These are phyloP conservation scores for Erebia epiphron DNA, from an alignment of 2,888 invertebrate species.

Conservation along the genomic window DNA sequence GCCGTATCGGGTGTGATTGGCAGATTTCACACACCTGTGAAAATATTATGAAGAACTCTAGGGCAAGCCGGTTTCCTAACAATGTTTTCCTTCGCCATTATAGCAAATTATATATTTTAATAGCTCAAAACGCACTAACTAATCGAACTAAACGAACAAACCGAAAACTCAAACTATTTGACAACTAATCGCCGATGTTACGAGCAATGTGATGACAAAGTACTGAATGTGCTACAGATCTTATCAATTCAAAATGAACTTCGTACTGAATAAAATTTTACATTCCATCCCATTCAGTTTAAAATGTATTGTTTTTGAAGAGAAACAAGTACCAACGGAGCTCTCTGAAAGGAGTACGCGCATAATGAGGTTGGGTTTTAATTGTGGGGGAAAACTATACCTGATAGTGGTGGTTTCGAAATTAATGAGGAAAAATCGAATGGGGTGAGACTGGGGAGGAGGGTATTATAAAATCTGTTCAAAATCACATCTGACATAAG, in stretches of 20 bases:
- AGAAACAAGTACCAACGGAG: slow-evolving; percentile 21
- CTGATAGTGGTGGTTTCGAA: slow-evolving; percentile 4
- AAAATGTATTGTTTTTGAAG: slow-evolving; percentile 29
- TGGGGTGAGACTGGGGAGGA: not conserved
- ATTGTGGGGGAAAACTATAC: slow-evolving; percentile 27
- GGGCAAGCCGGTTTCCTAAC: too few species aligned
- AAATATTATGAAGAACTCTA: too few species aligned
- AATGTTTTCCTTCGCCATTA: too few species aligned
- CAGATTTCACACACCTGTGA: too few species aligned
- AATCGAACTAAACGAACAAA: too few species aligned
- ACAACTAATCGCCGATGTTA: not conserved
- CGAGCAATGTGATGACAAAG: not conserved
- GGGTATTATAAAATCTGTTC: too few species aligned
- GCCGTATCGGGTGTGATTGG: too few species aligned
- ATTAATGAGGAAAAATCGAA: slow-evolving; percentile 7
- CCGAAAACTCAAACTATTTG: too few species aligned
- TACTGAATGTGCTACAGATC: not conserved
- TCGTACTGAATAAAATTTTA: slow-evolving; percentile 33
- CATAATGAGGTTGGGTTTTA: slow-evolving; percentile 28
- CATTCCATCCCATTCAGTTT: slow-evolving; percentile 31
- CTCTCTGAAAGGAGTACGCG: slow-evolving; percentile 12
- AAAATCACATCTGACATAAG: too few species aligned
- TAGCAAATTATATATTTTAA: too few species aligned
- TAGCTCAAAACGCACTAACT: too few species aligned
- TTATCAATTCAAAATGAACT: slow-evolving; percentile 37